phyloP scores from a whole-genome alignment of 2,888 invertebrate genomes.

The Cosmia pyralina region DNA sequence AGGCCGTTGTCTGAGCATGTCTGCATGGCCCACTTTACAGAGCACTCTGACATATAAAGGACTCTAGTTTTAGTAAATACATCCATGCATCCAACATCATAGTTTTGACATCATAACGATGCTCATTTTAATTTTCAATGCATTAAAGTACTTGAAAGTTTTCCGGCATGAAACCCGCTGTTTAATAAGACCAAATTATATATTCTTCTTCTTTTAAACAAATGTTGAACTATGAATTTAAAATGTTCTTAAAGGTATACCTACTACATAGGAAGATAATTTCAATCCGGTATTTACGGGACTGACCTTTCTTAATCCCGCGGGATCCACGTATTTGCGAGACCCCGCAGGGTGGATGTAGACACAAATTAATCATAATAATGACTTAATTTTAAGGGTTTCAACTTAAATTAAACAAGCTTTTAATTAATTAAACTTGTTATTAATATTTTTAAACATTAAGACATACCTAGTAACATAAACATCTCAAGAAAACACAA shows the following conservation, averaged over 20 bases:
- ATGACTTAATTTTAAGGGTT: no score
- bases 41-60: constrained; percentile 24
- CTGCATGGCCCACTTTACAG: constrained; percentile 24
- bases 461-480: no score
- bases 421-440: no score
- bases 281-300: no score
- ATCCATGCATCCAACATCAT: constrained; percentile 3
- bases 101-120: constrained; percentile 18
- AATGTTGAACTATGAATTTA: not conserved
- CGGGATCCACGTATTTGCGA: no score
- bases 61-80: constrained; percentile 9
- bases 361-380: no score
- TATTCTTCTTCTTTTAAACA: not conserved
- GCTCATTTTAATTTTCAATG: not conserved
- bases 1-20: constrained; percentile 10
- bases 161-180: not conserved
- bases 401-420: no score
- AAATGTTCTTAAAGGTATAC: not conserved
- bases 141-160: not conserved
- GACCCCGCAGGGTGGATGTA: no score
- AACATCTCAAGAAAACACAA: no score
- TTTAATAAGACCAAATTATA: not conserved
- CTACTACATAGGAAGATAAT: no score
- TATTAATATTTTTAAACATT: no score
- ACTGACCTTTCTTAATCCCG: no score